Conservation (phyloP, 1,140 invertebrate genomes). For the Achroia grisella region DNA sequence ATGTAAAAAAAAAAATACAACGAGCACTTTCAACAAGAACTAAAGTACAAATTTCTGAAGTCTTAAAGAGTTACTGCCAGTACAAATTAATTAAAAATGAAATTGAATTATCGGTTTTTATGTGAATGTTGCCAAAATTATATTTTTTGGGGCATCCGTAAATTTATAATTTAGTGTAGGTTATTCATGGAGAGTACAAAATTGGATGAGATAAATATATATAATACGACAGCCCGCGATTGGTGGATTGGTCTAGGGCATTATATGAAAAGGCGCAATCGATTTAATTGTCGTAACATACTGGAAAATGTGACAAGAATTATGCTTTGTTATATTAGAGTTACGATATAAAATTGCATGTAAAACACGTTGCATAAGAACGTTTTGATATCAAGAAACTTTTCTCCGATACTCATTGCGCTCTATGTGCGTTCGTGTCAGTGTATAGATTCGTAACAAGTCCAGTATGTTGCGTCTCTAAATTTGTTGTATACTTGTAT, state of each 20-base stretch:
- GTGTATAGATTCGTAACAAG: too few relatives aligned
- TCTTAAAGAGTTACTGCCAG: slow-evolving; percentile 68
- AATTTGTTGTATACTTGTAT: slow-evolving; percentile 25
- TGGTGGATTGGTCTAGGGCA: slow-evolving; percentile 13
- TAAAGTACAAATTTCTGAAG: slow-evolving; percentile 73
- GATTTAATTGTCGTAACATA: not conserved
- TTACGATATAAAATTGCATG: too few relatives aligned
- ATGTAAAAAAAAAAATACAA: slow-evolving; percentile 39
- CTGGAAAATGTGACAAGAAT: too few relatives aligned
- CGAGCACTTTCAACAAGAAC: slow-evolving; percentile 59
- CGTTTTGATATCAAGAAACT: too few relatives aligned
- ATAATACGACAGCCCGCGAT: slow-evolving; percentile 53
- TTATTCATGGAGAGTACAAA: slow-evolving; percentile 56
- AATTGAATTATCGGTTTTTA: slow-evolving; percentile 55
- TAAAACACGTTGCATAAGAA: too few relatives aligned
- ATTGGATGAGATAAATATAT: slow-evolving; percentile 12
- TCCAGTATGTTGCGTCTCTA: not conserved
- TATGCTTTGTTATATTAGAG: too few relatives aligned
- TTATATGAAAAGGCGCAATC: not conserved
- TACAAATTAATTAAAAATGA: slow-evolving; percentile 66
- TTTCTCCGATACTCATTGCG: too few relatives aligned
- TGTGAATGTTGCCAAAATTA: slow-evolving; percentile 69
- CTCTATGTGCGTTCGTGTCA: too few relatives aligned
- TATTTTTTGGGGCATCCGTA: slow-evolving; percentile 64
- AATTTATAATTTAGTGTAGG: slow-evolving; percentile 51